Evolutionary conservation across 2,797 vertebrate species (phyloP).

Genomic region (Amazona ochrocephala): DNA sequence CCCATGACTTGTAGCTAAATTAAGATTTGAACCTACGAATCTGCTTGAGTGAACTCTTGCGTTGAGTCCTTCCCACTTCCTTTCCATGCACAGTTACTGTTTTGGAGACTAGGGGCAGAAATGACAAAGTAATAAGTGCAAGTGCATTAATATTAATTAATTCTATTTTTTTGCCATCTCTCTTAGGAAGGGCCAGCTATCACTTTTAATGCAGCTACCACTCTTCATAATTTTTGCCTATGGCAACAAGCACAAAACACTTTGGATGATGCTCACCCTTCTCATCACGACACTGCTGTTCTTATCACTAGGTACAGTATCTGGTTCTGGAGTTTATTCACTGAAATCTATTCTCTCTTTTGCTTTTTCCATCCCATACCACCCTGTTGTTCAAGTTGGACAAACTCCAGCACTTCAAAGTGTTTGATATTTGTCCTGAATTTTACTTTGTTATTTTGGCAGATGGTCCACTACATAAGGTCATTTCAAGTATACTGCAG

Average conservation of each 20-base stretch:
- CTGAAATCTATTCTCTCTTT: neutral
- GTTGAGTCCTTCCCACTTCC: neutral
- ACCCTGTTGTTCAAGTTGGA: neutral
- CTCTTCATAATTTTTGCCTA: conserved; percentile 93
- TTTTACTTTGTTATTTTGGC: neutral
- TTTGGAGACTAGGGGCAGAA: neutral
- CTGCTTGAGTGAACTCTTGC: neutral
- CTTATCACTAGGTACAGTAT: conserved; percentile 91
- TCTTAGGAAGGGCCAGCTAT: conserved; percentile 92
- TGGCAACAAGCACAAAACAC: conserved; percentile 94
- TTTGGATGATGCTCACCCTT: conserved; percentile 89
- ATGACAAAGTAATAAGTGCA: neutral
- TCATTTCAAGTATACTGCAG: neutral
- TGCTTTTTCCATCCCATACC: neutral
- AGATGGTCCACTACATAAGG: neutral
- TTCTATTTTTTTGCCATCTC: neutral
- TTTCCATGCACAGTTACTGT: neutral
- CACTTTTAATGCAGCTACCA: conserved; percentile 91
- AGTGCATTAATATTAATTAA: neutral
- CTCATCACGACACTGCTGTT: conserved; percentile 94
- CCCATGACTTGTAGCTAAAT: neutral
- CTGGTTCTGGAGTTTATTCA: neutral
- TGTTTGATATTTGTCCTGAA: neutral
- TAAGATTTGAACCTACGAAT: neutral
- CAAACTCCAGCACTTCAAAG: neutral